Conservation (phyloP, 2,888 invertebrate genomes). For the Scaptomyza cyrtandrae region DNA sequence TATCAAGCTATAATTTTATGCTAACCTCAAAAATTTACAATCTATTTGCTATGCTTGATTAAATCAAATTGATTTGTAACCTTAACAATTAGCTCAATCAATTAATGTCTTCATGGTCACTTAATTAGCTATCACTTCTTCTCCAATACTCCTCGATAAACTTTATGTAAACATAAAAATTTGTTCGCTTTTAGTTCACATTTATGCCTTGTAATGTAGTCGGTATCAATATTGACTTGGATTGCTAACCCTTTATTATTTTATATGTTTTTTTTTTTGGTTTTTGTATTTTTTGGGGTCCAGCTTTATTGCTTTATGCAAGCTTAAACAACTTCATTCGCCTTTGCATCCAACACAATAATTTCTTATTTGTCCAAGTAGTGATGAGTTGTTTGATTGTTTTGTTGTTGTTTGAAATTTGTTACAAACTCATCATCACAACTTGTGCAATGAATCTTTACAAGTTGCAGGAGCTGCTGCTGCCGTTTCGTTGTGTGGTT, state of each 20-base stretch:
- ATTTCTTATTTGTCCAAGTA: conserved; percentile 24
- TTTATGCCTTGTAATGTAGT: conserved; percentile 27
- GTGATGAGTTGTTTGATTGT: conserved; percentile 9
- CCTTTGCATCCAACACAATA: conserved; percentile 1
- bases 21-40: too few relatives aligned
- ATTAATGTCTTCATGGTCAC: conserved; percentile 11
- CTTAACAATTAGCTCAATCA: conserved; percentile 1
- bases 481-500: neutral
- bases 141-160: neutral
- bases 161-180: neutral
- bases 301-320: conserved; percentile 6
- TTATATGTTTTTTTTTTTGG: neutral
- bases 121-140: neutral
- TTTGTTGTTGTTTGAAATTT: neutral
- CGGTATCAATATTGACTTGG: conserved; percentile 18
- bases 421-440: conserved; percentile 1
- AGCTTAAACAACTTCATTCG: conserved; percentile 27
- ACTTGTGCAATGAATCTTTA: conserved; percentile 17
- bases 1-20: too few relatives aligned
- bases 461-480: conserved; percentile 11
- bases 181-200: neutral
- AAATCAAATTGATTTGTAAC: neutral
- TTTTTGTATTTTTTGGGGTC: neutral
- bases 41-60: too few relatives aligned
- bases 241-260: conserved; percentile 17